Evolutionary conservation across 2,113 vertebrate species (phyloP), one percentile per base, ranked within the genome.

Genomic region (Axis porcinus): DNA sequence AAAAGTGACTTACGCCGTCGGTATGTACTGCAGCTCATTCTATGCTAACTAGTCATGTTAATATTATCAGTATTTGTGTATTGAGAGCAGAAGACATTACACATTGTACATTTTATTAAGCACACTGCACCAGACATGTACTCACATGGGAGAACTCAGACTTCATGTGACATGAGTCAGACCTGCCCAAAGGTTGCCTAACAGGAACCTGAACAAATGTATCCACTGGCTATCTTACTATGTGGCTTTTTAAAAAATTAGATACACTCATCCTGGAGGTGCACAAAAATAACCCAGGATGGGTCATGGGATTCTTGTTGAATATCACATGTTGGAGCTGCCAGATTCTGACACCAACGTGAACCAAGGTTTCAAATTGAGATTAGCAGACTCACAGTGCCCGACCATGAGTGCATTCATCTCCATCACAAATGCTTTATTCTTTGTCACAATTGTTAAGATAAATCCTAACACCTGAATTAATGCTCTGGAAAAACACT

Each of bases 1-100:
- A 9, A 23, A 47, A 14, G 1, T 76, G 54, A 60, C 33, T 15
- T 5, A 50, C 5, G 9, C 47, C 15, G 0, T 30, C 2, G 2
- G 33, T 60, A 36, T 1, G 2, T 74, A 30, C 10, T 7, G 15
- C 5, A 58, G 6, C 25, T 76, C 74, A 3, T 15, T 25, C 36
- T 74, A 7, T 30, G 11, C 70, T 7, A 40, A 6, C 8, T 23
- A 21, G 17, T 43, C 12, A 33, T 43, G 64, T 2, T 55, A 19
- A 9, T 33, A 43, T 57, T 57, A 30, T 19, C n/a, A 21, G 12
- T 23, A 43, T 30, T 55, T 54, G 54, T 43, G 5, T 21, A 52
- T 6, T 52, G 40, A 55, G n/a, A 28, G 27, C 12, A 33, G 7
- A 84, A 84, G 74, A 11, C 30, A 0, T 30, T 30, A 30, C 8